phyloP scores from a whole-genome alignment of 2,113 vertebrate genomes.

The Callorhinus ursinus region DNA sequence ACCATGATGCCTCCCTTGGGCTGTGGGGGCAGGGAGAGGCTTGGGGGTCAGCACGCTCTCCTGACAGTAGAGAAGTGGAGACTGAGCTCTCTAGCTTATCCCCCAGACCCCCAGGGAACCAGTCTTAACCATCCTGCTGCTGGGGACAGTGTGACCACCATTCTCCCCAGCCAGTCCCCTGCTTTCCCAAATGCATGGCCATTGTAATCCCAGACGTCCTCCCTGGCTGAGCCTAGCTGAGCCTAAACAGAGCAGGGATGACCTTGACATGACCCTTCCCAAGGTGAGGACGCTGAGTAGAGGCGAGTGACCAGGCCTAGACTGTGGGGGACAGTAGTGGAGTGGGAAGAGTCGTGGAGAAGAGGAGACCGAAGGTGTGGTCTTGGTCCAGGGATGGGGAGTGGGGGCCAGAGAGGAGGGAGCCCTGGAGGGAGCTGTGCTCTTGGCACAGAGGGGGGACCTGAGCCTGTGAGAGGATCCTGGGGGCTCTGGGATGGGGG shows the following conservation, averaged over 20 bases:
- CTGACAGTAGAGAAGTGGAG: background rate
- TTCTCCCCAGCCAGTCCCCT: background rate
- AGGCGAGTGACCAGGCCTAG: background rate
- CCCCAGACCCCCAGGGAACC: background rate
- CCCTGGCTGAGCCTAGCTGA: background rate
- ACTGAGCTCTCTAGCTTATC: background rate
- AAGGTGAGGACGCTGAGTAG: background rate
- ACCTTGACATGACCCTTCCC: background rate
- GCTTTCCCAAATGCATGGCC: background rate
- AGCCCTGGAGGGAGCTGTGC: background rate
- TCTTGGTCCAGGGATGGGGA: background rate
- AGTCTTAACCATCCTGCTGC: background rate
- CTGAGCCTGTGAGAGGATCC: background rate
- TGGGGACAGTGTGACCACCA: background rate
- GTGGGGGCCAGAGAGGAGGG: background rate
- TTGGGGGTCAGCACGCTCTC: background rate
- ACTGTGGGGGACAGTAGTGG: background rate
- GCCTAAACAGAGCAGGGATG: background rate
- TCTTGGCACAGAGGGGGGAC: background rate
- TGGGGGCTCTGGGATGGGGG: background rate
- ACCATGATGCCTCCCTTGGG: background rate
- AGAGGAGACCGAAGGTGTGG: background rate
- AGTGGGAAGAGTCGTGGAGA: background rate
- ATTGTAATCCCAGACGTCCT: background rate
- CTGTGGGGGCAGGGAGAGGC: background rate